Percentiles rank a stretch among this genome's conserved stretches.
Evolutionary conservation across 1,140 invertebrate species (phyloP).

Genomic region (Cotesia vestalis): DNA sequence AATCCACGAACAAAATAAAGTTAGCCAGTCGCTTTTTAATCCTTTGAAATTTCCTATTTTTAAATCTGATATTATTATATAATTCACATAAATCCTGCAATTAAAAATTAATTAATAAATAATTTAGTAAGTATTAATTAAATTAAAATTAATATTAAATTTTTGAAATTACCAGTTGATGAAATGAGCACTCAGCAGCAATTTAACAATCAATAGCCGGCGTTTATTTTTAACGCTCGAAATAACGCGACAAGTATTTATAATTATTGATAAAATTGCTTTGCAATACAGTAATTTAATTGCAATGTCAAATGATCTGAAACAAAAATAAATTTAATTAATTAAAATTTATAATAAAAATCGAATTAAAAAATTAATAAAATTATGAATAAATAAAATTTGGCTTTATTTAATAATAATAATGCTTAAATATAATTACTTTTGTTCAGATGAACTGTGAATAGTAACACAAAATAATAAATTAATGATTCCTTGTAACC

Average conservation of each 20-base stretch:
- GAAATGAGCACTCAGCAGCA: constrained; percentile 50
- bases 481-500: constrained; percentile 50
- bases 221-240: constrained; percentile 46
- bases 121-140: neutral
- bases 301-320: constrained; percentile 48
- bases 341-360: constrained; percentile 8
- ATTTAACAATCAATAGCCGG: constrained; percentile 45
- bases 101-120: constrained; percentile 1
- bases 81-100: constrained; percentile 50
- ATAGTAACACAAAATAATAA: constrained; percentile 53
- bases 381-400: neutral
- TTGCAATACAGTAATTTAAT: constrained; percentile 50
- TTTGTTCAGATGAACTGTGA: constrained; percentile 48
- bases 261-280: constrained; percentile 46
- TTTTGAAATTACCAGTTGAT: constrained; percentile 49
- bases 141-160: constrained; percentile 9
- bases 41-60: constrained; percentile 44
- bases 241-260: constrained; percentile 50
- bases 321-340: constrained; percentile 28
- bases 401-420: no score
- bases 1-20: constrained; percentile 47
- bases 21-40: constrained; percentile 39
- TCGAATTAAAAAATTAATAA: constrained; percentile 3
- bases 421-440: constrained; percentile 41
- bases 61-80: constrained; percentile 52